phyloP scores from a whole-genome alignment of 1,140 invertebrate species.

The Brachionus asplanchnoidis region DNA sequence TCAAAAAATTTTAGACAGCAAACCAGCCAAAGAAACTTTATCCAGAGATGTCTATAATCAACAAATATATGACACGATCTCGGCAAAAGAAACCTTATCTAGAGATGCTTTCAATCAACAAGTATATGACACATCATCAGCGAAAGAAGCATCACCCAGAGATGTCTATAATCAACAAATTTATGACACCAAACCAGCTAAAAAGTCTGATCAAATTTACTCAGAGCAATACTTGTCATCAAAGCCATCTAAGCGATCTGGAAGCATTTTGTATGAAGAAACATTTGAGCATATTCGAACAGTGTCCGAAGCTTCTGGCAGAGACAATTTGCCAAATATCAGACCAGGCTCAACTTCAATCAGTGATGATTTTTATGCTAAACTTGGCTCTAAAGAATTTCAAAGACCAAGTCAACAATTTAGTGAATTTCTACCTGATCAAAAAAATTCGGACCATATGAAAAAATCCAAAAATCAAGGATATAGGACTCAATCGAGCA shows the following conservation, averaged over 20 bases:
- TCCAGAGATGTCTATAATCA: too few species aligned
- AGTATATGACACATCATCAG: background rate
- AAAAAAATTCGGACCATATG: background rate
- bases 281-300: constrained; percentile 16
- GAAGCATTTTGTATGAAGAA: constrained; percentile 4
- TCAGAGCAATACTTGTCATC: background rate
- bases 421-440: background rate
- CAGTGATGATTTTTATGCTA: background rate
- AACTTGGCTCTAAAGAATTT: background rate
- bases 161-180: background rate
- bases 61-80: too few species aligned
- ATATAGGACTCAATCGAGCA: background rate
- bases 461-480: background rate
- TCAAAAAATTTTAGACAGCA: background rate
- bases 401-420: background rate
- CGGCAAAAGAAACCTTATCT: too few species aligned
- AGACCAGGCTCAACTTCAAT: background rate
- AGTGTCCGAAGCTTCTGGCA: background rate
- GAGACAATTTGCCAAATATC: background rate
- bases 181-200: background rate
- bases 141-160: background rate
- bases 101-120: too few species aligned
- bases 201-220: background rate
- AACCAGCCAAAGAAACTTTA: background rate
- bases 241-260: background rate